Percentiles rank a stretch among this genome's conserved stretches.
Evolutionary conservation across 2,888 invertebrate species (phyloP).

Genomic region (Tiliacea aurago): DNA sequence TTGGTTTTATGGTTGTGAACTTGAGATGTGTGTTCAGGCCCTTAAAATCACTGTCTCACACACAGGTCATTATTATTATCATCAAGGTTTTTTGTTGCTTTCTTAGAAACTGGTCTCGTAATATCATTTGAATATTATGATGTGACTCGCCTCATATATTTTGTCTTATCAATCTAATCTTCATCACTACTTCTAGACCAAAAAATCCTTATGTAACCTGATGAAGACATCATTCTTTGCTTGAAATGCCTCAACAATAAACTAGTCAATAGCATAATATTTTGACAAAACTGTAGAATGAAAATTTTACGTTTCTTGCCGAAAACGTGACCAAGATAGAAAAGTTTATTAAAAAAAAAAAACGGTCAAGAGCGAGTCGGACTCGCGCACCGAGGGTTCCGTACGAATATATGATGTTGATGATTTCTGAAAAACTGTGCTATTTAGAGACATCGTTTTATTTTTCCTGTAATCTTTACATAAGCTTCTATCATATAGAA

Average conservation of each 20-base stretch:
- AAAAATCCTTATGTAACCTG: constrained; percentile 10
- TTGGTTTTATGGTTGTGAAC: too few species aligned
- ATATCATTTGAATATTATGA: constrained; percentile 9
- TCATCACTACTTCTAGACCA: constrained; percentile 27
- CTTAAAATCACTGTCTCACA: too few species aligned
- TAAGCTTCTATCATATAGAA: too few species aligned
- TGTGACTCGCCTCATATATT: constrained; percentile 1
- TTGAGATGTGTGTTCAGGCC: too few species aligned
- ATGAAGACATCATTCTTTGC: neutral
- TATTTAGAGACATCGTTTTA: too few species aligned
- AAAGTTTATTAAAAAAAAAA: neutral
- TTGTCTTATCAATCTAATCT: constrained; percentile 33
- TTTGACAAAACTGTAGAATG: neutral
- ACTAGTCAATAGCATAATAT: neutral
- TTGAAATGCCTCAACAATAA: neutral
- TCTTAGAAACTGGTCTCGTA: constrained; percentile 11
- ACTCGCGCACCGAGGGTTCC: too few species aligned
- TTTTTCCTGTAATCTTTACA: too few species aligned
- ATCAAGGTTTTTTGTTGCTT: neutral
- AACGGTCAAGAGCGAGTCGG: too few species aligned
- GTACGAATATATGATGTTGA: too few species aligned
- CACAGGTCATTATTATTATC: neutral
- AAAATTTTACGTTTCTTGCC: neutral
- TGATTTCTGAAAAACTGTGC: too few species aligned
- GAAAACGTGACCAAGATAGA: neutral